Conservation (phyloP, 1,140 invertebrate species). For the Dendrolimus punctatus region DNA sequence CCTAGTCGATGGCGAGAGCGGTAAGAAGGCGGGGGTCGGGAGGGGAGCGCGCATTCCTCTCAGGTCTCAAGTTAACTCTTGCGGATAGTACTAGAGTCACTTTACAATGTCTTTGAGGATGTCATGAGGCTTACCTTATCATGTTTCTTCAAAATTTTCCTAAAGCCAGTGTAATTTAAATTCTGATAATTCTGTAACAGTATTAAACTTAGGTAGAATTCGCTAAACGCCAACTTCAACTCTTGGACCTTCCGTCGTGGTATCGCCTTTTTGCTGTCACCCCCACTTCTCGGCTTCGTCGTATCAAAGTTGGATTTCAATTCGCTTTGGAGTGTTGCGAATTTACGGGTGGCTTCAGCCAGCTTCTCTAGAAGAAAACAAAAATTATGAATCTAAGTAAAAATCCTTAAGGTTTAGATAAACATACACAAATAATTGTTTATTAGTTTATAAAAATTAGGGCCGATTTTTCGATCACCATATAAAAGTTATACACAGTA, state of each 20-base stretch:
- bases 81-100: no score
- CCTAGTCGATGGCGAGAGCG: no score
- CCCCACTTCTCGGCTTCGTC: slow-evolving; percentile 74
- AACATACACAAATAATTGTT: neutral
- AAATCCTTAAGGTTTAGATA: slow-evolving; percentile 1
- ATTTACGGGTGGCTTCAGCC: slow-evolving; percentile 96
- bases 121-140: slow-evolving; percentile 86
- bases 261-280: slow-evolving; percentile 72
- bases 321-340: slow-evolving; percentile 91
- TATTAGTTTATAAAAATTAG: no score
- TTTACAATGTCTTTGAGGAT: no score
- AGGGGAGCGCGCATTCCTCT: no score
- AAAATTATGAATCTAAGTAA: slow-evolving; percentile 2
- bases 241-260: slow-evolving; percentile 91
- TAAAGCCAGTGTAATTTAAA: slow-evolving; percentile 98
- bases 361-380: slow-evolving; percentile 89
- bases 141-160: slow-evolving; percentile 99
- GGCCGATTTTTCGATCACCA: no score
- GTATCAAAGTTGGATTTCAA: slow-evolving; percentile 83
- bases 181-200: slow-evolving; percentile 94
- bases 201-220: slow-evolving; percentile 98
- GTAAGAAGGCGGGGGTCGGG: no score
- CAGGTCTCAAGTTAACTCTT: no score
- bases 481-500: no score
- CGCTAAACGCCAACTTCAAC: slow-evolving; percentile 97